A percentile compares a stretch with the other conserved stretches of the same genome.
Evolutionary conservation across 2,888 invertebrate species (phyloP).

Genomic region (Cecidostiba fungosa): DNA sequence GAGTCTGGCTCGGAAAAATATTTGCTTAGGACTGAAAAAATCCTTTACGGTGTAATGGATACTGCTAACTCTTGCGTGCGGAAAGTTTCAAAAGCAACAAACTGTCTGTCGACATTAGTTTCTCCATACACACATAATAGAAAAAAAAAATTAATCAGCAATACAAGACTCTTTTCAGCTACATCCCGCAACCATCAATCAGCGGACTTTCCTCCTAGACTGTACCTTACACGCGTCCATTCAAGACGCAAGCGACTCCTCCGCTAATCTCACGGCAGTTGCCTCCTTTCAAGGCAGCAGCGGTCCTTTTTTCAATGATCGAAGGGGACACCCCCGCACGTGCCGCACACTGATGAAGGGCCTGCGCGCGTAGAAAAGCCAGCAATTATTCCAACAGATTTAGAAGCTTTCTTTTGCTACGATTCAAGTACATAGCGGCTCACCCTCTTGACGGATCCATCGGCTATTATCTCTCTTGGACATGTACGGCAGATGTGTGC

Average conservation of each 20-base stretch:
- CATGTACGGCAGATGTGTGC: neutral
- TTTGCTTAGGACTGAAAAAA: neutral
- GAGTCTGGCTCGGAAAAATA: neutral
- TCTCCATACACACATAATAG: neutral
- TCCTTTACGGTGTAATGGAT: neutral
- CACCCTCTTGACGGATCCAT: conserved; percentile 68
- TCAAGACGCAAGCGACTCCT: neutral
- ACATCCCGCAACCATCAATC: neutral
- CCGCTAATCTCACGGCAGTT: conserved; percentile 67
- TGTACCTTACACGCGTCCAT: neutral
- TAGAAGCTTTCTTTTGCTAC: conserved; percentile 10
- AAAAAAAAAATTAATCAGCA: neutral
- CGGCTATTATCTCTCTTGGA: conserved; percentile 18
- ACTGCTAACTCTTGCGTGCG: neutral
- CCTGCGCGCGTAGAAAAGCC: conserved; percentile 46
- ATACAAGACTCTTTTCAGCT: neutral
- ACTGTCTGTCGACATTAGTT: neutral
- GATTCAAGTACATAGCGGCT: neutral
- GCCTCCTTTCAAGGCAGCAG: conserved; percentile 47
- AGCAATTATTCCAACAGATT: conserved; percentile 73
- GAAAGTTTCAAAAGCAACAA: neutral
- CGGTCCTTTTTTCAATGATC: conserved; percentile 8
- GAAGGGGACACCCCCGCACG: conserved; percentile 32
- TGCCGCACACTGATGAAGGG: neutral
- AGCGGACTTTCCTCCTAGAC: neutral